Evolutionary conservation across 1,140 invertebrate species (phyloP).

Genomic region (Megalopta genalis): DNA sequence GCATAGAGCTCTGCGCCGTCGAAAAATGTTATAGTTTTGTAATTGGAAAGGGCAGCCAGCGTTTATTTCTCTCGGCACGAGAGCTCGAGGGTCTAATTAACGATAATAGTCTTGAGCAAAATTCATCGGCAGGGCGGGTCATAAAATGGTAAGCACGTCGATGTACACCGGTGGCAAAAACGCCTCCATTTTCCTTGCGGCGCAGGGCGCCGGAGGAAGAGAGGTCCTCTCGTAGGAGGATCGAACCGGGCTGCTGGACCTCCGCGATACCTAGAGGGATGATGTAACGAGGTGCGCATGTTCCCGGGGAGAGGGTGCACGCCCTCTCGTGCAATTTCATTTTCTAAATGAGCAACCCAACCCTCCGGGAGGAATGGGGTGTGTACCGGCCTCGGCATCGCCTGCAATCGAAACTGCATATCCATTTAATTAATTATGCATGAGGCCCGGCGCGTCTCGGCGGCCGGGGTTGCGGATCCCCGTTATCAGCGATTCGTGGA

Average conservation of each 20-base stretch:
- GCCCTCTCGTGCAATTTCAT: conserved; percentile 73
- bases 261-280: conserved; percentile 52
- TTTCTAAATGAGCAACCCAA: conserved; percentile 67
- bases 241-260: conserved; percentile 55
- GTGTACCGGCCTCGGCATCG: conserved; percentile 40
- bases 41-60: background rate
- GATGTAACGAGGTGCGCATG: conserved; percentile 71
- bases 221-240: conserved; percentile 46
- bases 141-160: conserved; percentile 50
- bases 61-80: background rate
- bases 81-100: conserved; percentile 24
- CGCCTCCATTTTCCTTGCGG: conserved; percentile 55
- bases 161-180: conserved; percentile 36
- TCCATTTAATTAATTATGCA: conserved; percentile 78
- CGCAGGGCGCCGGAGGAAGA: conserved; percentile 30
- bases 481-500: conserved; percentile 59
- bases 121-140: conserved; percentile 32
- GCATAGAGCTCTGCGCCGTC: too few relatives aligned
- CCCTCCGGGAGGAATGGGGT: conserved; percentile 52
- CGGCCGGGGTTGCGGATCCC: conserved; percentile 65
- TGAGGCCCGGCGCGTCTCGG: conserved; percentile 49
- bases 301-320: conserved; percentile 65
- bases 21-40: background rate
- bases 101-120: conserved; percentile 49
- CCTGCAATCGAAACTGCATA: conserved; percentile 71